Base-by-base conservation (phyloP, 64 coral and sea anemone species). In the Montipora foliosa region DNA sequence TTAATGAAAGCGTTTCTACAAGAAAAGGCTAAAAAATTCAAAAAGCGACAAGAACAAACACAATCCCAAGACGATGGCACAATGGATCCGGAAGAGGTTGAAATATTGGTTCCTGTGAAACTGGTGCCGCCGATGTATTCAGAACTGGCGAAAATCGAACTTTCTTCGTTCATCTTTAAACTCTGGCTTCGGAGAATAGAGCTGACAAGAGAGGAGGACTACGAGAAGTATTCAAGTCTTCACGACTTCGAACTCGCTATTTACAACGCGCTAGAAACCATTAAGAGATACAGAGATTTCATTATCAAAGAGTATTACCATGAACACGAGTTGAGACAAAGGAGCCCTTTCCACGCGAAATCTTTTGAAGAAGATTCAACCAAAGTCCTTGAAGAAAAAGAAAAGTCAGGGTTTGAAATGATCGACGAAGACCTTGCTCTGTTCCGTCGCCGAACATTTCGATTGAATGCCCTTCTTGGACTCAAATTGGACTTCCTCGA, bases 381-480 rank as follows among this genome's bases (percentile, higher is more conserved):
- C 20, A 62, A 62, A 61, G 49, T 58, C 0, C 4, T 82, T 9
- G 21, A 82, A 4, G 79, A 82, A 9, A 82, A 82, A 82, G 52
- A 82, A 82, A 82, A 82, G 13, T 20, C 79, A 37, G 20, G 55
- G 5, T 82, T 82, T 82, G 55, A 82, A 82, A 82, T 80, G 78
- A 24, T 22, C 19, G 17, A 80, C 17, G 78, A 80, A 11, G 78
- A 80, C 55, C 1, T 80, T 22, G 78, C 2, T 19, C 64, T 7
- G 15, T 67, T 67, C 15, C 10, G 4, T 12, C 14, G 11, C 17
- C 64, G 0, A 67, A 67, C 12, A 13, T 22, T 20, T 49, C n/a
- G 9, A 0, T 3, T 80, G 2, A 55, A 49, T 57, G 78, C 78
- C 24, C 55, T 67, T 7, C 78, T 80, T 24, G 78, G 78, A 7